A percentile compares a stretch with the other conserved stretches of the same genome.
These are phyloP conservation scores for Gymnopithys bicolor DNA, from an alignment of 2,797 vertebrate species.

Conservation along the genomic window DNA sequence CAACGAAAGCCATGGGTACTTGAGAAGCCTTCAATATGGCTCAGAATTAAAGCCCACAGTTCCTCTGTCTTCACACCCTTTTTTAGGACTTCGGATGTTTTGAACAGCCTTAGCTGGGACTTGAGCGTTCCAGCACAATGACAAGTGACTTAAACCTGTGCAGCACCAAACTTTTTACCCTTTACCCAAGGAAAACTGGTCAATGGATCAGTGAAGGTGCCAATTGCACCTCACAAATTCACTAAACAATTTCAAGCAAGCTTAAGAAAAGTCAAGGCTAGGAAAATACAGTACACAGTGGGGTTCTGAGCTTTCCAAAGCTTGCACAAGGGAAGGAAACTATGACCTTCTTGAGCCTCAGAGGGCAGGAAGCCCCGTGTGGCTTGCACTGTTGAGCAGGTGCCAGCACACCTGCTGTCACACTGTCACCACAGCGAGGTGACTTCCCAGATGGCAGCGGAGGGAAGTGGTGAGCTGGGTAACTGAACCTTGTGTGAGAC, in stretches of 20 bases:
- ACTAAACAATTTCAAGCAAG: background rate
- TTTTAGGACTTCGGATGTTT: background rate
- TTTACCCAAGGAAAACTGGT: background rate
- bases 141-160: background rate
- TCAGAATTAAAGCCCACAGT: background rate
- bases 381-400: background rate
- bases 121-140: background rate
- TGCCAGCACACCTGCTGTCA: background rate
- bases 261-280: background rate
- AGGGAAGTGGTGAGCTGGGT: background rate
- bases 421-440: accelerated
- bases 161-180: background rate
- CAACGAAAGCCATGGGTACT: background rate
- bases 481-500: background rate
- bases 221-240: background rate
- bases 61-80: background rate
- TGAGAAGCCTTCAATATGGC: background rate
- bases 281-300: accelerated
- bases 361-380: background rate
- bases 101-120: background rate
- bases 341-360: background rate
- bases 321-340: background rate
- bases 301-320: background rate
- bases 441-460: background rate
- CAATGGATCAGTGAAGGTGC: background rate